Evolutionary conservation across 1,140 invertebrate species (phyloP).

Genomic region (Hyles vespertilio): DNA sequence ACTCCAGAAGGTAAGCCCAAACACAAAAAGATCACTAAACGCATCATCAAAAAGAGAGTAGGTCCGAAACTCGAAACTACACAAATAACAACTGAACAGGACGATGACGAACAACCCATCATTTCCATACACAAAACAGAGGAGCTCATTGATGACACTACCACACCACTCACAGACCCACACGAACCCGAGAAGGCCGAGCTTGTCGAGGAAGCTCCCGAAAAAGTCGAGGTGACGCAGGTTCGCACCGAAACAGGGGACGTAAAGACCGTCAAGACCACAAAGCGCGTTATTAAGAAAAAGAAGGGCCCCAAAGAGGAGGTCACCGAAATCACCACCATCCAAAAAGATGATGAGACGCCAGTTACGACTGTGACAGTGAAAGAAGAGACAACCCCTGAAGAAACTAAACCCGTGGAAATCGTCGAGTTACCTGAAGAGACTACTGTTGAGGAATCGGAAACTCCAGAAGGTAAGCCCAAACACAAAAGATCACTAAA

Average conservation of each 20-base stretch:
- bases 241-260: slow-evolving; percentile 52
- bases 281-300: slow-evolving; percentile 57
- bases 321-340: slow-evolving; percentile 69
- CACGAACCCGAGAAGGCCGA: slow-evolving; percentile 35
- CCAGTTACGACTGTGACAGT: slow-evolving; percentile 47
- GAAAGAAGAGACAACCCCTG: slow-evolving; percentile 29
- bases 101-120: slow-evolving; percentile 35
- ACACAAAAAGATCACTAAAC: slow-evolving; percentile 54
- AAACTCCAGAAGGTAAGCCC: slow-evolving; percentile 35
- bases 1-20: slow-evolving; percentile 33
- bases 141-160: slow-evolving; percentile 29
- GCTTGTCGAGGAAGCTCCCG: slow-evolving; percentile 45
- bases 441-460: slow-evolving; percentile 21
- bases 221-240: slow-evolving; percentile 65
- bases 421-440: slow-evolving; percentile 21
- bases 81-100: slow-evolving; percentile 44
- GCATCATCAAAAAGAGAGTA: slow-evolving; percentile 46
- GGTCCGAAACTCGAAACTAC: slow-evolving; percentile 40
- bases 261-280: slow-evolving; percentile 46
- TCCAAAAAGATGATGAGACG: slow-evolving; percentile 66
- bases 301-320: slow-evolving; percentile 59
- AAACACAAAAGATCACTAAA: slow-evolving; percentile 35
- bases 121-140: slow-evolving; percentile 31
- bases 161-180: slow-evolving; percentile 13
- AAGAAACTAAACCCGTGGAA: slow-evolving; percentile 16